Base-by-base conservation (phyloP, 2,113 vertebrate species). In the Jaculus jaculus region DNA sequence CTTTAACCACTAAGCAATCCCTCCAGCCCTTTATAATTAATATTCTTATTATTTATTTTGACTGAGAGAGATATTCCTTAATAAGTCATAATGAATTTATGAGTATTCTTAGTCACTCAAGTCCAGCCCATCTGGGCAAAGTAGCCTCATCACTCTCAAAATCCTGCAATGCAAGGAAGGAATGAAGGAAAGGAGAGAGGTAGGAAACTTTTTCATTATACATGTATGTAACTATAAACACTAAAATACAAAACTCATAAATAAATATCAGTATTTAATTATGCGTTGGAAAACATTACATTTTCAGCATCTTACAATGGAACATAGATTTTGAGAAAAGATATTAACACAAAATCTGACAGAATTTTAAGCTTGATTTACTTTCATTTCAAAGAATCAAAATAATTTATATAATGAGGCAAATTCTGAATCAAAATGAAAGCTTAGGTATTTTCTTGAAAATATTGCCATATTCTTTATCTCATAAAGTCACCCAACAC, bases 351-450 rank as follows among this genome's bases (percentile, higher is more conserved):
- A 93, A 94, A 93, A 69, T 69, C 79, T 66, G 17, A 80, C 42
- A 85, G 18, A 90, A 88, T 71, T 87, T 92, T 34, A 89, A 95
- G 69, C 12, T 37, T 78, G 47, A 77, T 42, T 85, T 93, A 17
- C 60, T 68, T 94, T 89, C 12, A 39, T 68, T 94, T 89, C 12
- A 39, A 82, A 82, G 24, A 42, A 66, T 32, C 26, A 83, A 86
- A 91, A 83, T 79, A 87, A 81, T n/a, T 75, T 78, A 92, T 3
- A 88, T 51, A 90, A 73, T 51, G 34, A 88, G 32, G 39, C 21
- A 72, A 32, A 85, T n/a, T 90, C 32, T 92, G 26, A 90, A 82
- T 85, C 42, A 88, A 93, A 94, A 92, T 74, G 4, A 88, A 87
- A 95, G 21, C 75, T 92, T 88, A 47, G 47, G 61, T 10, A 90